phyloP scores from a whole-genome alignment of 2,113 vertebrate genomes.

The Lasiurus cinereus region DNA sequence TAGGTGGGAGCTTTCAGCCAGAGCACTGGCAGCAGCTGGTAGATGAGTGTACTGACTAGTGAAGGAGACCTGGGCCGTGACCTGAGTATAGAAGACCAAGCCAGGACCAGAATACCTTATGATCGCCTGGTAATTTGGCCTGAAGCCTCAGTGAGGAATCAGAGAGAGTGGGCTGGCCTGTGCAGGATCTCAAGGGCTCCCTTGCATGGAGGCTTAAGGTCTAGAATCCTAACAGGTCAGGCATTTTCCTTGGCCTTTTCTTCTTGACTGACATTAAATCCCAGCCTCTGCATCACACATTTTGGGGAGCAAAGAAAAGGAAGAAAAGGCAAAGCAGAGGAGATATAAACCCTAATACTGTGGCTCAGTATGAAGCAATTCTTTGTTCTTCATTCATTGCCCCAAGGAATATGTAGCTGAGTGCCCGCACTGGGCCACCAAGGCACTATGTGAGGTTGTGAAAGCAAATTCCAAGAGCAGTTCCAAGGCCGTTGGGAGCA shows the following conservation, averaged over 20 bases:
- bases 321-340: constrained; percentile 32
- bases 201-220: background rate
- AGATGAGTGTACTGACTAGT: background rate
- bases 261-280: background rate
- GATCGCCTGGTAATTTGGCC: background rate
- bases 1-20: background rate
- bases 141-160: background rate
- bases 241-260: background rate
- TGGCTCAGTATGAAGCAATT: background rate
- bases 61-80: background rate
- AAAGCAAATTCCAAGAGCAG: constrained; percentile 40
- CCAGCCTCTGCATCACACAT: constrained; percentile 17
- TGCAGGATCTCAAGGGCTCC: background rate
- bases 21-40: background rate
- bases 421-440: background rate
- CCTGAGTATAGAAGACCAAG: background rate
- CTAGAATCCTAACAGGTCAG: background rate
- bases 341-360: background rate
- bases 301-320: constrained; percentile 3
- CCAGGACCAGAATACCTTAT: background rate
- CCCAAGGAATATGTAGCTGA: background rate
- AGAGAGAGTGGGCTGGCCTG: background rate
- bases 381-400: background rate
- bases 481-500: constrained; percentile 70
- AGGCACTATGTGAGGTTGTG: background rate